Evolutionary conservation across 2,888 invertebrate species (phyloP).

Genomic region (Antitype chi): DNA sequence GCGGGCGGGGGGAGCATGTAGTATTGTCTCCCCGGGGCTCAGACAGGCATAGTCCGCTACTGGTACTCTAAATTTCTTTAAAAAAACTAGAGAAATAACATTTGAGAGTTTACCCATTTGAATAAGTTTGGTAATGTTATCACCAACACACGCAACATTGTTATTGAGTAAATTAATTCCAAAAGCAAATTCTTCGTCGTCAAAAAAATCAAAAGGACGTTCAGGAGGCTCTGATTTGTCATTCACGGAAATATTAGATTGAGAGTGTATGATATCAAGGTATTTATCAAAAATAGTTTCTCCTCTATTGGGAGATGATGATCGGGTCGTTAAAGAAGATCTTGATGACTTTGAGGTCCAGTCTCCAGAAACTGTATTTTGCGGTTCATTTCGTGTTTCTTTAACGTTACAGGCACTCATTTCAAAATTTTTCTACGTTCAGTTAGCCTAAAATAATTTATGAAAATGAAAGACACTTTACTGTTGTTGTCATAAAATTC

Average conservation of each 20-base stretch:
- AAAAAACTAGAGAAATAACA: not conserved
- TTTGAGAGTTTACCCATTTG: conserved; percentile 80
- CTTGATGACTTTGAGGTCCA: conserved; percentile 53
- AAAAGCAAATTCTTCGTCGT: conserved; percentile 87
- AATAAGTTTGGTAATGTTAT: conserved; percentile 84
- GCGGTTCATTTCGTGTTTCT: conserved; percentile 46
- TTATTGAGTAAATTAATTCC: conserved; percentile 86
- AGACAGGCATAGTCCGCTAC: not conserved
- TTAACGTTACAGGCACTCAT: conserved; percentile 73
- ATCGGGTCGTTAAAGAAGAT: conserved; percentile 73
- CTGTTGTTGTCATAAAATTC: conserved; percentile 45
- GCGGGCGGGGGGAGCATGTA: no score
- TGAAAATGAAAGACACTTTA: conserved; percentile 23
- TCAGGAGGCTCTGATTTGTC: conserved; percentile 78
- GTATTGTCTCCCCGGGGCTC: not conserved
- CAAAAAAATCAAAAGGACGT: conserved; percentile 85
- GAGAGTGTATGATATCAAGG: conserved; percentile 81
- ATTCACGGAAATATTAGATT: conserved; percentile 77
- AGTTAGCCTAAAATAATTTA: conserved; percentile 45
- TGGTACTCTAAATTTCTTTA: not conserved
- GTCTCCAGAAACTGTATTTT: conserved; percentile 49
- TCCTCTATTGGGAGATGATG: conserved; percentile 72
- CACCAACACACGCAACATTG: conserved; percentile 87
- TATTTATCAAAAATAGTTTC: conserved; percentile 83
- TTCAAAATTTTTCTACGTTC: conserved; percentile 63